phyloP scores from a whole-genome alignment of 2,888 invertebrate species.

The Cataglyphis altisquamis region DNA sequence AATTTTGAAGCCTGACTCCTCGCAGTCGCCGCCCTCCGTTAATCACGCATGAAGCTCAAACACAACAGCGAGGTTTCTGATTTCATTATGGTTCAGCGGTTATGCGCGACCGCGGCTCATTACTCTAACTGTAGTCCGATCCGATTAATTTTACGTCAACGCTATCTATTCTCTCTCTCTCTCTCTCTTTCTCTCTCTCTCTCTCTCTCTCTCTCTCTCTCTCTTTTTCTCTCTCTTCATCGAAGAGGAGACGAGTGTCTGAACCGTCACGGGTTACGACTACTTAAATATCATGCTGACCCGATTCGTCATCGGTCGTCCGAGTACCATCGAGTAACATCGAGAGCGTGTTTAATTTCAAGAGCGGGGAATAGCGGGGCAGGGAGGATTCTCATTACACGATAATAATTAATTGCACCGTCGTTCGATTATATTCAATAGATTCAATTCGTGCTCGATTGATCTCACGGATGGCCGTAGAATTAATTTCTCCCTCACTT shows the following conservation, averaged over 20 bases:
- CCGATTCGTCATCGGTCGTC: conserved; percentile 29
- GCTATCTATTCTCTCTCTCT: not conserved
- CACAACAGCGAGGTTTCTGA: conserved; percentile 9
- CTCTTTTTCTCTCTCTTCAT: not conserved
- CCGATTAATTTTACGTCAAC: conserved; percentile 45
- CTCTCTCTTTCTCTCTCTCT: not conserved
- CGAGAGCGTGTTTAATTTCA: not conserved
- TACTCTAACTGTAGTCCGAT: conserved; percentile 24
- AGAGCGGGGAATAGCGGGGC: not conserved
- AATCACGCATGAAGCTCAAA: conserved; percentile 19
- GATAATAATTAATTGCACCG: conserved; percentile 22
- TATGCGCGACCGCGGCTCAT: conserved; percentile 32
- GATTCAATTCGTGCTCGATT: not conserved
- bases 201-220: not conserved
- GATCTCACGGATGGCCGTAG: not conserved
- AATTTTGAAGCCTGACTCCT: not conserved
- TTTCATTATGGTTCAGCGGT: conserved; percentile 44
- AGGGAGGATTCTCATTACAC: not conserved
- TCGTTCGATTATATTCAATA: not conserved
- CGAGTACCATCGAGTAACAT: not conserved
- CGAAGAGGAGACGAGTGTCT: not conserved
- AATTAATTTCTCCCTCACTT: conserved; percentile 3
- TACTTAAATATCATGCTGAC: conserved; percentile 34
- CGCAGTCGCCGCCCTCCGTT: not conserved
- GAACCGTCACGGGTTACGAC: conserved; percentile 9